phyloP scores from a whole-genome alignment of 2,113 vertebrate species.

The Conger conger region DNA sequence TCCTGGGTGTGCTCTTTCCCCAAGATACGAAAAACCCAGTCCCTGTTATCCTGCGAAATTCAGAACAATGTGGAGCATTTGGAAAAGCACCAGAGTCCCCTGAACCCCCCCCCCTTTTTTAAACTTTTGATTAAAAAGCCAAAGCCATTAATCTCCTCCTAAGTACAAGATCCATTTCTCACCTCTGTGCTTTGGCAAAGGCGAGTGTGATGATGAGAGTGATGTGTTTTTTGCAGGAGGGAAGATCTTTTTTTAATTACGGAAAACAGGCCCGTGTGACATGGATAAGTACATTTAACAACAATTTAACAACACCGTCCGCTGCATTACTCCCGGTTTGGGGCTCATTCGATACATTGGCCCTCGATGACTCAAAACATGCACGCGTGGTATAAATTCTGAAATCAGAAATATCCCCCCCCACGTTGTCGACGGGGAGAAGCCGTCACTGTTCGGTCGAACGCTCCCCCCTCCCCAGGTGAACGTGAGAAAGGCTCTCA shows the following conservation, averaged over 20 bases:
- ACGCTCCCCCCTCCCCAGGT: no score
- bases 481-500: no score
- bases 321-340: no score
- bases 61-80: neutral
- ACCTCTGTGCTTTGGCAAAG: conserved; percentile 3
- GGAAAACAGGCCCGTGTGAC: neutral
- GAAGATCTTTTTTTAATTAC: neutral
- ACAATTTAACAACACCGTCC: neutral
- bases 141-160: neutral
- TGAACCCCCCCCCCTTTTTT: neutral
- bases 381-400: no score
- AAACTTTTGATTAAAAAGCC: neutral
- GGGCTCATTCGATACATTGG: no score
- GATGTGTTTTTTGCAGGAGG: neutral
- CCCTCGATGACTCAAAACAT: no score
- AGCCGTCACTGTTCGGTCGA: no score
- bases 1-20: neutral
- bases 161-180: neutral
- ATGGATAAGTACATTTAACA: neutral
- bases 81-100: neutral
- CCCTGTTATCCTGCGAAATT: neutral
- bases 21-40: neutral
- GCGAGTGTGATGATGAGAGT: neutral
- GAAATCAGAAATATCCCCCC: neutral
- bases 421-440: no score